Conservation (phyloP, 2,113 vertebrate genomes). For the Heptranchias perlo region DNA sequence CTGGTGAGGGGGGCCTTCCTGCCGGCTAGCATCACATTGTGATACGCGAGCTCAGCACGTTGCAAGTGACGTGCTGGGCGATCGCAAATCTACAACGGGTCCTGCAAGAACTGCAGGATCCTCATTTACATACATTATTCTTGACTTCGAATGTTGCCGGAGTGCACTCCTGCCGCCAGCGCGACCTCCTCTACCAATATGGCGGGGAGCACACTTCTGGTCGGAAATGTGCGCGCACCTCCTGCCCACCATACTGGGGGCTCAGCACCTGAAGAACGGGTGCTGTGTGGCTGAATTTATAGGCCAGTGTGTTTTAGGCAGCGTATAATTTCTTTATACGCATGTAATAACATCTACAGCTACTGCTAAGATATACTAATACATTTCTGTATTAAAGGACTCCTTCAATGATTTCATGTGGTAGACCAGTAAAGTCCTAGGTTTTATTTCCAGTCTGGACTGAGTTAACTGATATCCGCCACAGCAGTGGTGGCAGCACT, state of each 20-base stretch:
- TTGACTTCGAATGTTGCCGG: neutral
- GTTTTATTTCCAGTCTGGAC: neutral
- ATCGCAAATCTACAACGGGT: too few species aligned
- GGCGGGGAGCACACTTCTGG: neutral
- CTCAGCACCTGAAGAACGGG: neutral
- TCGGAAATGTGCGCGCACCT: neutral
- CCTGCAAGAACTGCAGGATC: neutral
- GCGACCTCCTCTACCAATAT: too few species aligned
- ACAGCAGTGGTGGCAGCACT: neutral
- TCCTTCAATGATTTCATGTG: neutral
- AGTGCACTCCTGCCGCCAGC: neutral
- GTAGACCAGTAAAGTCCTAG: neutral
- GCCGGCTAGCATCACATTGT: neutral
- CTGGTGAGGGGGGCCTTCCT: neutral
- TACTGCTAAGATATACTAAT: neutral
- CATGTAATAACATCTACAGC: neutral
- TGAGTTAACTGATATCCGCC: neutral
- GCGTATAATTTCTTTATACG: neutral
- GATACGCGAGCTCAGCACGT: neutral
- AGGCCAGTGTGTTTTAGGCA: neutral
- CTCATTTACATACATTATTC: neutral
- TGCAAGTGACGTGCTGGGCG: too few species aligned
- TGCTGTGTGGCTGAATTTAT: neutral
- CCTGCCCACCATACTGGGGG: neutral
- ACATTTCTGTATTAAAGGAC: neutral